Base-by-base conservation (phyloP, 2,888 invertebrate species). In the Carterocephalus palaemon region DNA sequence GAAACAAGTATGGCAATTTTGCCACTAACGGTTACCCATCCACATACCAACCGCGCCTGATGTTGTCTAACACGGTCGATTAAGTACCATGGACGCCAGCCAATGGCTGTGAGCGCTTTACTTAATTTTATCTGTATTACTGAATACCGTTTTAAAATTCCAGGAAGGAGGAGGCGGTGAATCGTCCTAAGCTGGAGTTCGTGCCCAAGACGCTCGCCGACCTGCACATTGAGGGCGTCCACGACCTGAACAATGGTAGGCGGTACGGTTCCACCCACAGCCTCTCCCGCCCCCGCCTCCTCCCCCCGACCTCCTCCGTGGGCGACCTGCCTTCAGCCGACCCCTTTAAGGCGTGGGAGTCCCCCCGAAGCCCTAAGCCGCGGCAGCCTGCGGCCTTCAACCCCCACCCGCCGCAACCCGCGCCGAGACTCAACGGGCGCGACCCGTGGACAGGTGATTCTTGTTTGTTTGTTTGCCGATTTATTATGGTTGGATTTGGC, bases 191-290 rank as follows among this genome's bases (percentile, higher is more conserved):
- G 88, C 70, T 92, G 82, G 96, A 96, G 84, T 97, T 96, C 81
- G 91, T 94, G 66, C 96, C 97, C 66, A 97, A 96, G 89, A 94
- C 95, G 49, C 88, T 97, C 65, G 90, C 93, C 52, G 96, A 96
- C 84, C 90, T 96, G 55, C 91, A 94, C 83, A 92, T 95, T 81
- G 95, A 95, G 75, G 90, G 90, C 67, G 74, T 91, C 67, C 87
- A 90, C 68, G 93, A 94, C 82, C 89, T 91, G 85, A 90, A 88
- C 82, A 85, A 89, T 75, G 89, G 90, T 89, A 89, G 89, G 90
- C 80, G 78, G 75, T 87, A 81, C 79, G 85, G 86, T 74, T 86
- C 86, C 78, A 73, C 81, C 55, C 80, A 77, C 59, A 82, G 78
- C 73, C 80, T 86, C 41, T 71, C 83, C 73, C 73, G 74, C 28